Evolutionary conservation across 23 tunicate species (phyloP), one percentile per base, ranked within the genome.

Genomic region (Oikopleura albicans): DNA sequence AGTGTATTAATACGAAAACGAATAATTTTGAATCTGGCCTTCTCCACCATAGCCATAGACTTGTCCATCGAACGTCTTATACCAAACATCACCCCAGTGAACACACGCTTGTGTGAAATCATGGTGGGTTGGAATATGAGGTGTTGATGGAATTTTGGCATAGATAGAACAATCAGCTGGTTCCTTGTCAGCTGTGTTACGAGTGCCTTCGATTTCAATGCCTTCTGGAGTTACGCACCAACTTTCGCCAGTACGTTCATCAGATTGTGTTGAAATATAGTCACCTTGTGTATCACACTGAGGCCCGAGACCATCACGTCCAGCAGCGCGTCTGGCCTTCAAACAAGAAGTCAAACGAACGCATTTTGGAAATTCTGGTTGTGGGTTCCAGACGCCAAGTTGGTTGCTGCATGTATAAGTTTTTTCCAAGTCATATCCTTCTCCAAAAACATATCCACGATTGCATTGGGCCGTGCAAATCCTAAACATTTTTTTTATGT

Each of bases 51-150:
- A 85, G 28, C 75, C 86, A 39, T 56, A 85, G 33, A 75, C 16
- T 40, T 75, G 84, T 66, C 86, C 86, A 66, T 85, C 86, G 0
- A 85, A 85, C 27, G 86, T 85, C 86, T 85, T 85, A 34, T 41
- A 66, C 75, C 75, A 75, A 66, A 57, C 76, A 4, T 71, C 79
- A 37, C 35, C 79, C 79, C 79, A 71, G 37, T 16, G 79, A 29
- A 71, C 79, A 71, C 79, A 71, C 2, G 79, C 79, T 22, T 29
- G 37, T 2, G 28, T 37, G 79, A 71, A 29, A 71, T 27, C 33
- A 2, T 2, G 27, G 37, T 71, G 79, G 37, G 27, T 31, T 16
- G 79, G 79, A 31, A 71, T 29, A 2, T 2, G 27, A 22, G 79
- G 79, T 2, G 34, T 71, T 71, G 79, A 71, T 27, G 79, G 79